Conservation (phyloP, 2,797 vertebrate species). For the Gymnoscopelus microlampas region DNA sequence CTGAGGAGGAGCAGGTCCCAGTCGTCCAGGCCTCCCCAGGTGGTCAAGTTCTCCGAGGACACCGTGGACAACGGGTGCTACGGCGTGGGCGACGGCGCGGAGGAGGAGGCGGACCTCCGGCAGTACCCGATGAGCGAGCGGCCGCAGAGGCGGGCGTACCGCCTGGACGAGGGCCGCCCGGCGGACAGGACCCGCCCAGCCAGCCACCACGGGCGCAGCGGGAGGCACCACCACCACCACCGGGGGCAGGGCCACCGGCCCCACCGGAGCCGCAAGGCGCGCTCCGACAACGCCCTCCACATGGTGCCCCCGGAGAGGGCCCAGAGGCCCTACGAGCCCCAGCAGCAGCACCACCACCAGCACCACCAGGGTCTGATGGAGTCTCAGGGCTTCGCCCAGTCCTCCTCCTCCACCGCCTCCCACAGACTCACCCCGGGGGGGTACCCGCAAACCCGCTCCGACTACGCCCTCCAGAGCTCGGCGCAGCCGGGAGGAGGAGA, state of each 20-base stretch:
- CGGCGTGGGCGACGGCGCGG: conserved; percentile 54
- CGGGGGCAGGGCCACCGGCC: conserved; percentile 79
- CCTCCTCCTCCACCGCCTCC: conserved; percentile 64
- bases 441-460: conserved; percentile 76
- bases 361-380: conserved; percentile 40
- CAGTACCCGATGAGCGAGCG: conserved; percentile 93
- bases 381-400: conserved; percentile 65
- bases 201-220: conserved; percentile 78
- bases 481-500: conserved; percentile 43
- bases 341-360: conserved; percentile 56
- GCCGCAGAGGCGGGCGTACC: conserved; percentile 87
- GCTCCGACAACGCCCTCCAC: conserved; percentile 94
- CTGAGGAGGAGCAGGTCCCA: conserved; percentile 92
- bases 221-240: conserved; percentile 75
- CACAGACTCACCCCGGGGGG: conserved; percentile 78
- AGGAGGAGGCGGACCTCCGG: conserved; percentile 77
- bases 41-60: conserved; percentile 94
- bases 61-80: conserved; percentile 92
- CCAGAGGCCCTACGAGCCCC: conserved; percentile 84
- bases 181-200: conserved; percentile 76
- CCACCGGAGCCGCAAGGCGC: conserved; percentile 87
- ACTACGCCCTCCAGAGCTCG: conserved; percentile 84
- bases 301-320: conserved; percentile 85
- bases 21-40: conserved; percentile 87
- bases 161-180: conserved; percentile 81